phyloP scores from a whole-genome alignment of 2,797 vertebrate genomes.

The Nyctibius grandis region DNA sequence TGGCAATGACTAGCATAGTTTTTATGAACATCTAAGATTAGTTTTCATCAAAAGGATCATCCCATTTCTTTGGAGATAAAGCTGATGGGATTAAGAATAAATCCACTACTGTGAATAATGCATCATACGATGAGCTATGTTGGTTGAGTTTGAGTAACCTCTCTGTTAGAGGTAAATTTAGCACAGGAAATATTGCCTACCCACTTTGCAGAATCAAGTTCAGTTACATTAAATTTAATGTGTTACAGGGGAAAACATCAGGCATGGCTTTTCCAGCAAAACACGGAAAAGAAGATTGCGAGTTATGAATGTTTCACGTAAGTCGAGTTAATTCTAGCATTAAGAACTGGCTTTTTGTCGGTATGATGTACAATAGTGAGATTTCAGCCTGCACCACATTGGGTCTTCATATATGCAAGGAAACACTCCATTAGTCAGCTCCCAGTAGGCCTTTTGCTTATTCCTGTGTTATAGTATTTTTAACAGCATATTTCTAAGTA shows the following conservation, averaged over 20 bases:
- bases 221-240: neutral
- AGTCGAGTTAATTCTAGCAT: neutral
- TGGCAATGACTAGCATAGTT: neutral
- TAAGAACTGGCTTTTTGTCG: neutral
- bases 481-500: neutral
- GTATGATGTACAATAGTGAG: neutral
- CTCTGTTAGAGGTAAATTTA: slow-evolving; percentile 24
- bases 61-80: neutral
- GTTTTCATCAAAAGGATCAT: neutral
- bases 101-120: slow-evolving; percentile 28
- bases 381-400: neutral
- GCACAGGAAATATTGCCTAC: neutral
- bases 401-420: neutral
- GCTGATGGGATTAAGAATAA: slow-evolving; percentile 3
- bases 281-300: neutral
- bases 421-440: neutral
- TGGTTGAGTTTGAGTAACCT: neutral
- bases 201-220: neutral
- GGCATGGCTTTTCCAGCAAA: neutral
- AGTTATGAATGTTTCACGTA: neutral
- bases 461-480: neutral
- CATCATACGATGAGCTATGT: neutral
- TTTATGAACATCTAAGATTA: neutral
- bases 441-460: neutral
- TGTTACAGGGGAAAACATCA: neutral